phyloP scores from a whole-genome alignment of 2,888 invertebrate genomes.

The Hololepta plana region DNA sequence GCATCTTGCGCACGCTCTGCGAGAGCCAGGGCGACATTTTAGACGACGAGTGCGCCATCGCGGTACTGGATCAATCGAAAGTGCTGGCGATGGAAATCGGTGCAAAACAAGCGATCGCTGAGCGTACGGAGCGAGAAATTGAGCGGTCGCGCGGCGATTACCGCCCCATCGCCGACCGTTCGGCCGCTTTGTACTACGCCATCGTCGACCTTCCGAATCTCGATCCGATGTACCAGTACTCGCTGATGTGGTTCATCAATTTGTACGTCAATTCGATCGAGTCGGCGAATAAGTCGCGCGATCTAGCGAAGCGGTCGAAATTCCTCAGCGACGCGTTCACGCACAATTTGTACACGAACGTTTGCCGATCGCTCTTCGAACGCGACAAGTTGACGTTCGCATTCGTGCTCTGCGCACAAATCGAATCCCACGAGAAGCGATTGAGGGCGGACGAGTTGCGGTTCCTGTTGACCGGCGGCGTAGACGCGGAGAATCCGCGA shows the following conservation, averaged over 20 bases:
- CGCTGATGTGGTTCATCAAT: constrained; percentile 71
- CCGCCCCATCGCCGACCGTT: constrained; percentile 59
- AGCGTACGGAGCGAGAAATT: constrained; percentile 61
- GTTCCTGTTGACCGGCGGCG: constrained; percentile 64
- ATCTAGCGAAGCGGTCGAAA: constrained; percentile 47
- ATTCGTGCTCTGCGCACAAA: constrained; percentile 58
- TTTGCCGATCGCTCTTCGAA: constrained; percentile 70
- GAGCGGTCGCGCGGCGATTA: constrained; percentile 59
- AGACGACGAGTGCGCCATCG: constrained; percentile 79
- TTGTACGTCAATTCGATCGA: constrained; percentile 62
- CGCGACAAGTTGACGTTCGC: constrained; percentile 72
- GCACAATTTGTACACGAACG: constrained; percentile 61
- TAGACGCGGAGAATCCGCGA: constrained; percentile 42
- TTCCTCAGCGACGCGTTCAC: constrained; percentile 61
- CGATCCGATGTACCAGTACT: constrained; percentile 82
- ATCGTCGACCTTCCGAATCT: constrained; percentile 68
- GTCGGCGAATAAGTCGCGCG: constrained; percentile 51
- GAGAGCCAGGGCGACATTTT: constrained; percentile 73
- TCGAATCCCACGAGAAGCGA: constrained; percentile 37
- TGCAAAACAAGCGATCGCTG: constrained; percentile 60
- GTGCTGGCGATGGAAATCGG: constrained; percentile 61
- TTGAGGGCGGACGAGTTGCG: constrained; percentile 41
- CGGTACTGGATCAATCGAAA: constrained; percentile 76
- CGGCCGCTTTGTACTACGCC: constrained; percentile 65
- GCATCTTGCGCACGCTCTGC: constrained; percentile 68